Percentiles rank a stretch among this genome's conserved stretches.
Conservation (phyloP, 2,888 invertebrate genomes). For the Morpho achilles region DNA sequence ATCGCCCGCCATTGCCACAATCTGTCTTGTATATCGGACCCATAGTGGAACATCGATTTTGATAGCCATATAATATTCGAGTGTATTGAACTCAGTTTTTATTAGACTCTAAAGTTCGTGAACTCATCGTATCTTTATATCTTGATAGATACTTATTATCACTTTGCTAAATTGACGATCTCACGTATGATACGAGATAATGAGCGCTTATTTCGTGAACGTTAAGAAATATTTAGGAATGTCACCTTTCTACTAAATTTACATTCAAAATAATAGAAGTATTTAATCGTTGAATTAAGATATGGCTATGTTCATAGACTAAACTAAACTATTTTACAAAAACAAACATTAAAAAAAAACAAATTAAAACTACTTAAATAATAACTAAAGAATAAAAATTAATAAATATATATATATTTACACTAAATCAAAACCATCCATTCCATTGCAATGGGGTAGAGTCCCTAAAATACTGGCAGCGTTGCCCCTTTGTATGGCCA, state of each 20-base stretch:
- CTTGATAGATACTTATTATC: conserved; percentile 21
- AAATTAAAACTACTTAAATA: too few species aligned
- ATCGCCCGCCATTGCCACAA: conserved; percentile 33
- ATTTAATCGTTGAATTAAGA: too few species aligned
- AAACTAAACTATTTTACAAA: too few species aligned
- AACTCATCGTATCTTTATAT: conserved; percentile 22
- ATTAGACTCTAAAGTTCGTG: conserved; percentile 26
- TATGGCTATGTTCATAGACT: too few species aligned
- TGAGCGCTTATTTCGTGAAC: conserved; percentile 14
- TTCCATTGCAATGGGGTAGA: too few species aligned
- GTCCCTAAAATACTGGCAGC: too few species aligned
- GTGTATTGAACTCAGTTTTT: conserved; percentile 33
- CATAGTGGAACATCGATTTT: conserved; percentile 34
- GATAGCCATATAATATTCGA: conserved; percentile 33
- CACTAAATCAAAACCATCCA: too few species aligned
- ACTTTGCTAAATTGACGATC: conserved; percentile 25
- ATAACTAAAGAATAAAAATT: too few species aligned
- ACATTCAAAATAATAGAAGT: not conserved
- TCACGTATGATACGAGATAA: conserved; percentile 11
- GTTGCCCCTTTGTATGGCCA: too few species aligned
- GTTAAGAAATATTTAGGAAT: conserved; percentile 9
- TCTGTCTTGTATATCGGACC: conserved; percentile 39
- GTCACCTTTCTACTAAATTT: not conserved
- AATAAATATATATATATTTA: too few species aligned
- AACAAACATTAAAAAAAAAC: too few species aligned